phyloP scores from a whole-genome alignment of 1,140 invertebrate genomes.

The Drosophila insularis region DNA sequence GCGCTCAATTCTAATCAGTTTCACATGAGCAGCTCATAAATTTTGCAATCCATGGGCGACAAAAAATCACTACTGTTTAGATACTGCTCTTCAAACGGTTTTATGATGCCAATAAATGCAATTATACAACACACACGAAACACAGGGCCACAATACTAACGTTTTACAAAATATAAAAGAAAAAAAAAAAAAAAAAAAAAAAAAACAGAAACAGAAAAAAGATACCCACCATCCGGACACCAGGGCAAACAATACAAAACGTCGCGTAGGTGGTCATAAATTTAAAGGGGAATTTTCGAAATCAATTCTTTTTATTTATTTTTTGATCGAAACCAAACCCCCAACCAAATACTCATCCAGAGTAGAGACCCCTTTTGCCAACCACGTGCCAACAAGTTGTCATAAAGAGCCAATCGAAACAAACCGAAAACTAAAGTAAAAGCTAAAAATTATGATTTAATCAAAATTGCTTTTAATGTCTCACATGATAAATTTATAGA shows the following conservation, averaged over 20 bases:
- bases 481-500: slow-evolving; percentile 72
- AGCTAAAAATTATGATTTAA: slow-evolving; percentile 70
- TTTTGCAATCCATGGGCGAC: slow-evolving; percentile 55
- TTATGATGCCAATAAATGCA: slow-evolving; percentile 76
- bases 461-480: slow-evolving; percentile 65
- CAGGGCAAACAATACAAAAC: slow-evolving; percentile 35
- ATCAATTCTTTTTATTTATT: slow-evolving; percentile 43
- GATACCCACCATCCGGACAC: slow-evolving; percentile 10
- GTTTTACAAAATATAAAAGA: slow-evolving; percentile 34
- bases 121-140: slow-evolving; percentile 58
- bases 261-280: slow-evolving; percentile 65
- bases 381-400: slow-evolving; percentile 68
- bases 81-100: slow-evolving; percentile 72
- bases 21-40: slow-evolving; percentile 76
- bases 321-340: slow-evolving; percentile 29
- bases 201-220: slow-evolving; percentile 13
- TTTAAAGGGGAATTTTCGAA: slow-evolving; percentile 69
- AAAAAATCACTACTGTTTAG: slow-evolving; percentile 79
- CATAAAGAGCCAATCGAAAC: slow-evolving; percentile 25
- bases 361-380: slow-evolving; percentile 6
- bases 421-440: slow-evolving; percentile 2
- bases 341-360: slow-evolving; percentile 15
- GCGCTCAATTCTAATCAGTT: slow-evolving; percentile 65
- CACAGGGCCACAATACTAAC: slow-evolving; percentile 12
- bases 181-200: background rate